Percentiles rank a stretch among this genome's conserved stretches.
These are phyloP conservation scores for Mustela lutreola DNA, from an alignment of 2,113 vertebrate species.

Conservation along the genomic window DNA sequence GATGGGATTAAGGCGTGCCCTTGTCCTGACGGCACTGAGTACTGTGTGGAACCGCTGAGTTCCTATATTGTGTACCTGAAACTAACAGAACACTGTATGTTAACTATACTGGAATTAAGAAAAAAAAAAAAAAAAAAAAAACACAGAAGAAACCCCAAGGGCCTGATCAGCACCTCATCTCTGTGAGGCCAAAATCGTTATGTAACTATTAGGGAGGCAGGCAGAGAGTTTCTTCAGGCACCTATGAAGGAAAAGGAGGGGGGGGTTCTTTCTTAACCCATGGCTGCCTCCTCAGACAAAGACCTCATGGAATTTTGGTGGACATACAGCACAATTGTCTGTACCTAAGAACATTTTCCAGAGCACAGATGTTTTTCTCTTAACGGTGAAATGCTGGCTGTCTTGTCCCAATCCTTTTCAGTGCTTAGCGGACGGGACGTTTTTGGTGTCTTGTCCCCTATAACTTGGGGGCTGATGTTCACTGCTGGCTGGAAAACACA, in stretches of 20 bases:
- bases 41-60: not conserved
- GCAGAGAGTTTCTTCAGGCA: not conserved
- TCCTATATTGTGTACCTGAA: not conserved
- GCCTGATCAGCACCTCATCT: not conserved
- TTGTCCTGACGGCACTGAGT: too few relatives aligned
- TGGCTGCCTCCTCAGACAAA: not conserved
- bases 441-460: not conserved
- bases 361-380: constrained; percentile 80
- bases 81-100: not conserved
- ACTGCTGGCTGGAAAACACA: constrained; percentile 60
- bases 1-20: not conserved
- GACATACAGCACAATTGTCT: constrained; percentile 2
- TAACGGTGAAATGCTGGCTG: constrained; percentile 71
- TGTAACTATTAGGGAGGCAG: not conserved
- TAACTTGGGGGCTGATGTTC: not conserved
- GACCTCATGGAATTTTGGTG: constrained; percentile 35
- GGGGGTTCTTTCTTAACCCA: not conserved
- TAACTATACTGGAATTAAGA: not conserved
- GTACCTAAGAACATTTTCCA: constrained; percentile 57
- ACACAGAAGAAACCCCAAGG: constrained; percentile 15
- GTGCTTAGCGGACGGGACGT: not conserved
- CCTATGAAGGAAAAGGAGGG: not conserved
- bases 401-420: constrained; percentile 55
- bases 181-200: not conserved
- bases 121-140: not conserved